These are phyloP conservation scores for Folsomia manolachei DNA, from an alignment of 2,888 invertebrate genomes.

Conservation along the genomic window DNA sequence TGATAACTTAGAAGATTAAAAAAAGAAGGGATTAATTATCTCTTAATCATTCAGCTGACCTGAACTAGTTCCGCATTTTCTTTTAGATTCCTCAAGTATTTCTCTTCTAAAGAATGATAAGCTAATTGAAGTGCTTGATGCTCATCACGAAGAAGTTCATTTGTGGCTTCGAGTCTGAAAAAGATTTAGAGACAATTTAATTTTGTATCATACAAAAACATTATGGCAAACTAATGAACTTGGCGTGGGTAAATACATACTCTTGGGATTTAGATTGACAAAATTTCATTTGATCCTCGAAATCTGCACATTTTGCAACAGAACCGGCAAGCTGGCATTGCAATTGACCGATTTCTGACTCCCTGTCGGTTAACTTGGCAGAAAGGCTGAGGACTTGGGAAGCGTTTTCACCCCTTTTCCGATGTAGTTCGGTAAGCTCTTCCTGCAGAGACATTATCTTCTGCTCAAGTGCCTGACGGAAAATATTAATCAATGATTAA, in stretches of 20 bases:
- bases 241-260: too few species aligned
- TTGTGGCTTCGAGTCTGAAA: constrained; percentile 66
- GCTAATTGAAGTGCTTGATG: constrained; percentile 91
- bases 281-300: constrained; percentile 46
- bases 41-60: too few species aligned
- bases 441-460: constrained; percentile 84
- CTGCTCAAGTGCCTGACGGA: constrained; percentile 66
- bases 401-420: constrained; percentile 85
- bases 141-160: constrained; percentile 88
- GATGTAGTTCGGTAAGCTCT: constrained; percentile 84
- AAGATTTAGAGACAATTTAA: too few species aligned
- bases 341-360: constrained; percentile 59
- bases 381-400: constrained; percentile 90
- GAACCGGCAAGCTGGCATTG: constrained; percentile 42
- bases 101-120: constrained; percentile 84
- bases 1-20: too few species aligned
- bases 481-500: neutral
- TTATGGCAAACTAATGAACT: too few species aligned
- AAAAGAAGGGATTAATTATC: too few species aligned
- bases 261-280: constrained; percentile 39
- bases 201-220: too few species aligned
- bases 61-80: constrained; percentile 76
- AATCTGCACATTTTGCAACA: constrained; percentile 46
- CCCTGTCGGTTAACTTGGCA: constrained; percentile 77
- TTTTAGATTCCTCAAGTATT: constrained; percentile 77